Base-by-base conservation (phyloP, 1,140 invertebrate genomes). In the Berghia stephanieae region DNA sequence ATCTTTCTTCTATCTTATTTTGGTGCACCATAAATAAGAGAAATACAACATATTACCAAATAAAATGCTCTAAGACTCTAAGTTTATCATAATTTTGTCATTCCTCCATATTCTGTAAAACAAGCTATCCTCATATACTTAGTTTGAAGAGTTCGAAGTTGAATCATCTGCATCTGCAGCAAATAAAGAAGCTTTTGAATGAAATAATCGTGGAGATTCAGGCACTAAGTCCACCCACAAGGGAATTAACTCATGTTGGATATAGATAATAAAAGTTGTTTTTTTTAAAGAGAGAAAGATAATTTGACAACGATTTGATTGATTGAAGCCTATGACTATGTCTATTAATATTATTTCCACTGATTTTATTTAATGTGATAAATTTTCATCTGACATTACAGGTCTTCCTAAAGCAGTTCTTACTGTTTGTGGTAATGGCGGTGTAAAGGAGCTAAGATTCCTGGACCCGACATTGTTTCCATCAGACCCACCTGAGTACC, bases 381-480 rank as follows among this genome's bases (percentile, higher is more conserved):
- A 68, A 34, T n/a, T 36, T 36, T n/a, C 13, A 24, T 52, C 71
- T 73, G 34, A 42, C 38, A 52, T 55, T 82, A 4, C 69, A 87
- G 85, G 84, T 75, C 78, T 84, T n/a, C 78, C 81, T 43, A 67
- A 82, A 71, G 83, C 81, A 34, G 81, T 86, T 21, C 67, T 86
- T 2, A 84, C 77, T 79, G 79, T 86, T 10, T 66, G 74, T 31
- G 63, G 77, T 0, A 43, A 78, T n/a, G 77, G 77, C 16, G 21
- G 77, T 24, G 79, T 88, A 13, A 79, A 76, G 0, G 80, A 81
- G 76, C 49, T 88, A 49, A 66, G 63, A 27, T 87, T 87, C 55
- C 69, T 87, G 13, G 82, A 87, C 69, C 84, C 87, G 3, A 75
- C 71, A n/a, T 78, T 88, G 21, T 86, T 83, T 77, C 81, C 83